Conservation (phyloP, 2,797 vertebrate species). For the Diceros bicornis region DNA sequence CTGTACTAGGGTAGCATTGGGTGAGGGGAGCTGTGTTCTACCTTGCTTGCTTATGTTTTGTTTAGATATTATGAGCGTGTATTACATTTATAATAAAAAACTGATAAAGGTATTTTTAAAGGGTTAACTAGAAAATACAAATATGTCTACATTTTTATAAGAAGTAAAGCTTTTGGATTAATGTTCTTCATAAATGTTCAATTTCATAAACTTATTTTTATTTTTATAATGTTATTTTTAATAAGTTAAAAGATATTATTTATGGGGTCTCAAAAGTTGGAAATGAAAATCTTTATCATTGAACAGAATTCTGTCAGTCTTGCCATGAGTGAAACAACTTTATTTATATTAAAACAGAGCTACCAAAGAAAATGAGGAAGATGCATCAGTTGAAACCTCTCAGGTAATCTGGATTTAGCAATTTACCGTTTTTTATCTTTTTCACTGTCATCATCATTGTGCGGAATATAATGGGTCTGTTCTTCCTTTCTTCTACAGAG, state of each 20-base stretch:
- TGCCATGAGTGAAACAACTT: constrained; percentile 53
- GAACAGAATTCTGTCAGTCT: constrained; percentile 51
- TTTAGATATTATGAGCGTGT: neutral
- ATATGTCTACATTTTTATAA: constrained; percentile 40
- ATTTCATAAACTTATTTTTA: constrained; percentile 38
- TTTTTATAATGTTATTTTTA: constrained; percentile 59
- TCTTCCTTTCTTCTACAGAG: constrained; percentile 17
- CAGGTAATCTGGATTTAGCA: constrained; percentile 85
- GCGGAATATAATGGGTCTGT: neutral
- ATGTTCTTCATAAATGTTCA: neutral
- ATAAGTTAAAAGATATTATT: constrained; percentile 58
- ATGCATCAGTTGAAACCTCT: constrained; percentile 66
- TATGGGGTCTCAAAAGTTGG: constrained; percentile 10
- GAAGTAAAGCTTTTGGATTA: constrained; percentile 37
- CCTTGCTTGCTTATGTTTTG: neutral
- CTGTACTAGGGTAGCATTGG: neutral
- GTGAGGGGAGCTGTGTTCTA: neutral
- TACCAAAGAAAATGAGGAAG: constrained; percentile 78
- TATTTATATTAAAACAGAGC: constrained; percentile 76
- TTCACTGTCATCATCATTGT: neutral
- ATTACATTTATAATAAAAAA: constrained; percentile 55
- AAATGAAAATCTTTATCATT: constrained; percentile 65
- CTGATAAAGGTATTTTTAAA: constrained; percentile 23
- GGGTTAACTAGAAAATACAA: constrained; percentile 33
- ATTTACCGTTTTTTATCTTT: constrained; percentile 29